These are phyloP conservation scores for Buathra laborator DNA, from an alignment of 2,888 invertebrate species.

Conservation along the genomic window DNA sequence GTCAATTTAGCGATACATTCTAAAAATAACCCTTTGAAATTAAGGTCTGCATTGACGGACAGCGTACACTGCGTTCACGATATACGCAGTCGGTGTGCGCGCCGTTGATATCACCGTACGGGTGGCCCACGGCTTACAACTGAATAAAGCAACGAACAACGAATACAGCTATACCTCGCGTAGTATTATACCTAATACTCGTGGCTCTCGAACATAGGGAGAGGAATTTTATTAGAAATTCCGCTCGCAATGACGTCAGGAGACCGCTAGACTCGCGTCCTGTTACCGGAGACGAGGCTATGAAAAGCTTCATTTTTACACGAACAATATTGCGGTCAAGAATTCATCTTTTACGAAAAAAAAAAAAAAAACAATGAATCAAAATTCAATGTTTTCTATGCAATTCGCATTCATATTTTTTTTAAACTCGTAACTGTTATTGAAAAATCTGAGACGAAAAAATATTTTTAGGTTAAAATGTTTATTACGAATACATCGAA, in stretches of 20 bases:
- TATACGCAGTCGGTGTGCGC: slow-evolving; percentile 7
- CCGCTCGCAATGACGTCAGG: slow-evolving; percentile 58
- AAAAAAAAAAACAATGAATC: not conserved
- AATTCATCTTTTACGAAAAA: not conserved
- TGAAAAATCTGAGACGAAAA: too few relatives aligned
- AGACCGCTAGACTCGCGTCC: not conserved
- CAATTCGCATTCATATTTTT: not conserved
- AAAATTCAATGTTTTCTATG: not conserved
- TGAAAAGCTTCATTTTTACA: slow-evolving; percentile 4
- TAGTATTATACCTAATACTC: slow-evolving; percentile 11
- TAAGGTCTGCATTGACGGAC: slow-evolving; percentile 71
- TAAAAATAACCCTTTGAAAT: slow-evolving; percentile 76
- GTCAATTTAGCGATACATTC: slow-evolving; percentile 77
- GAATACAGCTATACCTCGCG: slow-evolving; percentile 3
- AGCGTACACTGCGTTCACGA: slow-evolving; percentile 4
- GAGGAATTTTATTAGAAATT: slow-evolving; percentile 61
- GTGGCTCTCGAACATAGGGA: slow-evolving; percentile 21
- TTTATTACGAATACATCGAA: too few relatives aligned
- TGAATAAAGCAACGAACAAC: not conserved
- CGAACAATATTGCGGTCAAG: not conserved
- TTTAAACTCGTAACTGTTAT: too few relatives aligned
- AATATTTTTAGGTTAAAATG: too few relatives aligned
- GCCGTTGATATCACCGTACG: not conserved
- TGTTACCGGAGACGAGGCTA: not conserved
- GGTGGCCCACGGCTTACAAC: slow-evolving; percentile 15